Conservation (phyloP, 2,888 invertebrate genomes). For the Clunio marinus region DNA sequence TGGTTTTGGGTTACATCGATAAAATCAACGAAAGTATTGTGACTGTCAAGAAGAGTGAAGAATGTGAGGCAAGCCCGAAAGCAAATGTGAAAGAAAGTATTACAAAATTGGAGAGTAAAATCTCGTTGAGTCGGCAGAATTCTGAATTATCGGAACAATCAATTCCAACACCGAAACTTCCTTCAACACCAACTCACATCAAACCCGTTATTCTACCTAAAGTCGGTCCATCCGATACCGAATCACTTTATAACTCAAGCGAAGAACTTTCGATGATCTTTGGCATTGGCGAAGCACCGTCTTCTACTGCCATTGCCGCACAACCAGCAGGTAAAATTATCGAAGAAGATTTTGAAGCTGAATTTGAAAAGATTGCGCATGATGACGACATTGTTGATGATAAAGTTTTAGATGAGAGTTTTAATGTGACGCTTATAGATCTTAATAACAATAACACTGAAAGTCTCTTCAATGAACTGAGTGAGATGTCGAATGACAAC, state of each 20-base stretch:
- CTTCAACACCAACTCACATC: constrained; percentile 41
- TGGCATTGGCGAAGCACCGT: constrained; percentile 47
- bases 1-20: constrained; percentile 29
- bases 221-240: constrained; percentile 42
- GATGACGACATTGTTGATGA: constrained; percentile 34
- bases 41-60: constrained; percentile 7
- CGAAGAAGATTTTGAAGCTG: constrained; percentile 34
- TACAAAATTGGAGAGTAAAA: constrained; percentile 20
- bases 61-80: constrained; percentile 4
- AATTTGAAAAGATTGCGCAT: constrained; percentile 36
- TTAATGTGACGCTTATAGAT: constrained; percentile 33
- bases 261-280: constrained; percentile 63
- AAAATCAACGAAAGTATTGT: constrained; percentile 35
- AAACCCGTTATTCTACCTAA: constrained; percentile 7
- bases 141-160: not conserved
- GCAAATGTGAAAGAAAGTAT: constrained; percentile 18
- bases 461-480: constrained; percentile 5
- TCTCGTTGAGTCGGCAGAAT: not conserved
- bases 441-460: constrained; percentile 31
- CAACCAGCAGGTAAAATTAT: constrained; percentile 26
- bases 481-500: constrained; percentile 7
- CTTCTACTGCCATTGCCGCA: constrained; percentile 6
- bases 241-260: constrained; percentile 61
- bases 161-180: constrained; percentile 13
- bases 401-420: constrained; percentile 29